Evolutionary conservation across 2,113 vertebrate species (phyloP), one percentile per base, ranked within the genome.

Genomic region (Callionymus lyra): DNA sequence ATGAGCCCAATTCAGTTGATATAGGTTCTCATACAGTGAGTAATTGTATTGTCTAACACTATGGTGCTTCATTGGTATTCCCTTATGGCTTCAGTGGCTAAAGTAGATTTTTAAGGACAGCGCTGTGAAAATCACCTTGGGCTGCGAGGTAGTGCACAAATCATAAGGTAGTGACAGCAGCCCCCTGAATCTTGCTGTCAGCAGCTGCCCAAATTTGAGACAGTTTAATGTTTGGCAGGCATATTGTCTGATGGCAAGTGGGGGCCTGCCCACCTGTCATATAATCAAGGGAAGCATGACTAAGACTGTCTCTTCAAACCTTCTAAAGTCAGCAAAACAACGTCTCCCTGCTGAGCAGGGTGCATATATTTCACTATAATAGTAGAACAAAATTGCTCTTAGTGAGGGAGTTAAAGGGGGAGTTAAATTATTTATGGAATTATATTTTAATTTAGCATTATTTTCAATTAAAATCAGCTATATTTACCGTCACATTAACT

Each of bases 241-340:
- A 63, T 63, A 54, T 63, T 69, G 44, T 59, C 34, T 60, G 50
- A 73, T 70, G 73, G 53, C 54, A 54, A 50, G 53, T 37, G n/a
- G n/a, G n/a, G n/a, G n/a, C 53, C 59, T 46, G 53, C 57, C 62
- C 31, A 41, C 53, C 67, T 78, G 76, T 79, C 72, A 74, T 63
- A 69, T 43, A 57, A 67, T 56, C 16, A 45, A 57, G 59, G 57
- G 68, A 72, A 13, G 41, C 44, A 44, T 46, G 54, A 63, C 61
- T 38, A 39, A 43, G 63, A 41, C 59, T 56, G 56, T 41, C 54
- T 57, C 67, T 59, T 85, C 83, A 85, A 83, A 83, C 21, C 21
- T 27, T 27, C 21, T 8, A 27, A 27, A 27, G 21, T 27, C 21
- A 27, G 21, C 21, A 27, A 27, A 27, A 27, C 8, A 8, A 27